Percentiles rank a stretch among this genome's conserved stretches.
Evolutionary conservation across 2,888 invertebrate species (phyloP).

Genomic region (Malachius bipustulatus): DNA sequence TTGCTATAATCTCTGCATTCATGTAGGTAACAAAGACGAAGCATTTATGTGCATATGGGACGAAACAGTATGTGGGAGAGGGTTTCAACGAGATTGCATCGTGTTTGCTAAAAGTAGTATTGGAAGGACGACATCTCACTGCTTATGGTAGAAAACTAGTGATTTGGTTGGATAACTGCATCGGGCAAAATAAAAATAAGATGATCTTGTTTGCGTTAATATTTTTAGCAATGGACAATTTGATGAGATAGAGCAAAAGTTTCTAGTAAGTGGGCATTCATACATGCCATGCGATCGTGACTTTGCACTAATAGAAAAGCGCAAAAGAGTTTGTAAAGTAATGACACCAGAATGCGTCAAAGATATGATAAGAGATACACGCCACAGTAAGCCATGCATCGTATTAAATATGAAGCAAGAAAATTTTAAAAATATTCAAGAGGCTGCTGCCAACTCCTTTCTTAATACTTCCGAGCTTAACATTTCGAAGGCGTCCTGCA

Average conservation of each 20-base stretch:
- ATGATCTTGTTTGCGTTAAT: neutral
- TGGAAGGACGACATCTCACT: no score
- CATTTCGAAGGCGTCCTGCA: neutral
- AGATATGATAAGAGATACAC: neutral
- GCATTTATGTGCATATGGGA: no score
- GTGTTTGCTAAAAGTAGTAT: no score
- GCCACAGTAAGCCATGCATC: neutral
- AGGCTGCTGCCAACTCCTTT: neutral
- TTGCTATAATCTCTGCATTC: no score
- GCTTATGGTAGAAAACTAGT: no score
- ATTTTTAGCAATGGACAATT: neutral
- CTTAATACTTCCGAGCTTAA: neutral
- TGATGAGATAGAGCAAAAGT: no score
- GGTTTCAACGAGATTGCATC: no score
- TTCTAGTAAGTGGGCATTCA: neutral
- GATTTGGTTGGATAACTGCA: conserved; percentile 1
- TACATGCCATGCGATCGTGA: neutral
- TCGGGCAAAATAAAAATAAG: neutral
- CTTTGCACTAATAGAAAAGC: neutral
- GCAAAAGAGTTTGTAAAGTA: neutral
- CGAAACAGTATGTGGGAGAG: no score
- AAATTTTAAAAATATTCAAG: neutral
- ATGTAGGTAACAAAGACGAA: no score
- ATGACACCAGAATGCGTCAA: neutral
- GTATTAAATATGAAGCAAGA: neutral